Evolutionary conservation across 2,797 vertebrate genomes (phyloP).

Genomic region (Psittacula echo): DNA sequence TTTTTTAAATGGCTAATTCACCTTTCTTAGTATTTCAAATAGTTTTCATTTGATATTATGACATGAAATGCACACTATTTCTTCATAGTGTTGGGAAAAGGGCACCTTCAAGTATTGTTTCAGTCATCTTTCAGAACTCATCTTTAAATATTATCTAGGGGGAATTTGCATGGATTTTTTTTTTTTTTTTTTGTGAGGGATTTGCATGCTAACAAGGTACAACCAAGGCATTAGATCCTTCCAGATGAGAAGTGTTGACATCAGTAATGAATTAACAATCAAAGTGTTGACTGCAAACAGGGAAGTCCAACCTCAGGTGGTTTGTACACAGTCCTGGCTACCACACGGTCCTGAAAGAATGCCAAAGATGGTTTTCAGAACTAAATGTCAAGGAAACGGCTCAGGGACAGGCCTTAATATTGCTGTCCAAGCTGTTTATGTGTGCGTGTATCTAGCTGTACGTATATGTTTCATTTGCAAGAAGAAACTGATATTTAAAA

Average conservation of each 20-base stretch:
- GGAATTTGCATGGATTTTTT: neutral
- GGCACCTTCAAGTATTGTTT: neutral
- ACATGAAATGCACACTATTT: neutral
- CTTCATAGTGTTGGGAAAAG: neutral
- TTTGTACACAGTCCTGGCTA: slow-evolving; percentile 2
- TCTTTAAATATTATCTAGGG: neutral
- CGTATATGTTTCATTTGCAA: neutral
- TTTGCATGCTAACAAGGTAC: neutral
- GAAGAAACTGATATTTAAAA: neutral
- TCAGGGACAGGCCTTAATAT: neutral
- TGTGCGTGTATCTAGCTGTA: neutral
- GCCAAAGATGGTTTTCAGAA: neutral
- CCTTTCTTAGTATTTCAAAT: neutral
- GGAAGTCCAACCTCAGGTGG: slow-evolving; percentile 34
- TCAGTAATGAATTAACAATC: slow-evolving; percentile 38
- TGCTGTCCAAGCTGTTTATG: neutral
- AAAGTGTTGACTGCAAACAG: slow-evolving; percentile 3
- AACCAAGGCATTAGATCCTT: neutral
- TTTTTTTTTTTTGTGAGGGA: neutral
- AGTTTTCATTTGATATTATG: neutral
- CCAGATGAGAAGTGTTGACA: neutral
- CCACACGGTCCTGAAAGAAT: neutral
- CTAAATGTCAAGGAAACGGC: neutral
- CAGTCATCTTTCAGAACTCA: neutral
- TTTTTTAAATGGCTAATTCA: neutral